Evolutionary conservation across 1,140 invertebrate genomes (phyloP), one percentile per base, ranked within the genome.

Genomic region (Vollenhovia emeryi): DNA sequence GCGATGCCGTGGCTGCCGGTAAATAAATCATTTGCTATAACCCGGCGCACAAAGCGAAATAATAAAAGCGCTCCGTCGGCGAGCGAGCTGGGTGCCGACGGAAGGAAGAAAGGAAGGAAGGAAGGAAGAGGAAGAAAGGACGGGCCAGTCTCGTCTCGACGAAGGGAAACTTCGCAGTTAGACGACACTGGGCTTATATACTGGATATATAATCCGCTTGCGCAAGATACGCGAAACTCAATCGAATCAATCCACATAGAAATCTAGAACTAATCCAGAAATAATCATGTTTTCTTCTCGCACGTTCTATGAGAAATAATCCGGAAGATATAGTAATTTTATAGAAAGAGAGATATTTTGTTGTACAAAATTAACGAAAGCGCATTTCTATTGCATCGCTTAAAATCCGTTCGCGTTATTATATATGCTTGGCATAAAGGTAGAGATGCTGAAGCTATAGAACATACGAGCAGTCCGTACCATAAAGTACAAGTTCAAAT

Each of bases 1-100:
- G 73, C 55, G 64, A 68, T 55, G 57, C 62, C 69, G 57, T 76
- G 66, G 84, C 62, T 66, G 86, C 87, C 33, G 85, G 66, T 62
- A 84, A 86, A 93, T 93, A 90, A 93, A 93, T 93, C 92, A 92
- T 92, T 93, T 89, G 88, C 86, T 86, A 83, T 85, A 88, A 82
- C 68, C 45, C 62, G 60, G 57, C 30, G 30, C 60, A 79, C 74
- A 79, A 74, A 87, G 73, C 69, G 50, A 57, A 69, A 48, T 69
- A 85, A 88, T 79, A 79, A 76, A 76, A 84, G 73, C 73, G 40
- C 60, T 85, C 64, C 45, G 48, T 68, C 80, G 73, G 30, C 40
- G 30, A 6, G 24, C 40, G 33, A 55, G 36, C 68, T 33, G 24
- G 9, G 0, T 8, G 59, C 4, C 48, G 55, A 66, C 73, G 57